These are phyloP conservation scores for Tenualosa ilisha DNA, from an alignment of 2,797 vertebrate genomes.

Conservation along the genomic window DNA sequence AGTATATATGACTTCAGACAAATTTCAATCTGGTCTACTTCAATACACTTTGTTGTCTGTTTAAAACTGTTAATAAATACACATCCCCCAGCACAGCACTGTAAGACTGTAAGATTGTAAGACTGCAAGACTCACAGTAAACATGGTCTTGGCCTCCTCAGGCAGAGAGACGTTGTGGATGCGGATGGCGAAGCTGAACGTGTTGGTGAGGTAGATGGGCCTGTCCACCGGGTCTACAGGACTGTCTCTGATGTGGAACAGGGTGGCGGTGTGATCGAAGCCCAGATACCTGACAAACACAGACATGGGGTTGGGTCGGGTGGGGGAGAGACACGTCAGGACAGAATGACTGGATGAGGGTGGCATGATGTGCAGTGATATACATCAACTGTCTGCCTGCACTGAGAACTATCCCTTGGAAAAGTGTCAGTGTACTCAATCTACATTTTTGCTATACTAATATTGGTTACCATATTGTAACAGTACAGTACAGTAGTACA, in stretches of 20 bases:
- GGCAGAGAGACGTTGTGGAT: constrained; percentile 92
- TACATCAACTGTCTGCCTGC: neutral
- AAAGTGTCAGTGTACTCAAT: neutral
- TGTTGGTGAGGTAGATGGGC: constrained; percentile 91
- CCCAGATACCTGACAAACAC: constrained; percentile 81
- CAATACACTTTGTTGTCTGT: too few relatives aligned
- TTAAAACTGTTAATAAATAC: neutral
- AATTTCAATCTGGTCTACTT: too few relatives aligned
- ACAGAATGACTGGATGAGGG: neutral
- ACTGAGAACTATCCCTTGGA: neutral
- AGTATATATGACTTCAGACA: too few relatives aligned
- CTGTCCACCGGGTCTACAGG: constrained; percentile 89
- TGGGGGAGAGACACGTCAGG: neutral
- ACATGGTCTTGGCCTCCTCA: constrained; percentile 90
- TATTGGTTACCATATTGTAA: too few relatives aligned
- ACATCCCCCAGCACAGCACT: neutral
- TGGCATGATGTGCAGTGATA: neutral
- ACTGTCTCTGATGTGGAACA: constrained; percentile 95
- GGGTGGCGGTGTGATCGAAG: constrained; percentile 93
- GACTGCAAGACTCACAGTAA: constrained; percentile 77
- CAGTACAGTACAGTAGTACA: too few relatives aligned
- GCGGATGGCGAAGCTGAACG: constrained; percentile 88
- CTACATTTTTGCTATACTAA: neutral
- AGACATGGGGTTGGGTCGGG: neutral
- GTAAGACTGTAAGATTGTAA: neutral